Evolutionary conservation across 1,140 invertebrate genomes (phyloP).

Genomic region (Drosophila paulistorum): DNA sequence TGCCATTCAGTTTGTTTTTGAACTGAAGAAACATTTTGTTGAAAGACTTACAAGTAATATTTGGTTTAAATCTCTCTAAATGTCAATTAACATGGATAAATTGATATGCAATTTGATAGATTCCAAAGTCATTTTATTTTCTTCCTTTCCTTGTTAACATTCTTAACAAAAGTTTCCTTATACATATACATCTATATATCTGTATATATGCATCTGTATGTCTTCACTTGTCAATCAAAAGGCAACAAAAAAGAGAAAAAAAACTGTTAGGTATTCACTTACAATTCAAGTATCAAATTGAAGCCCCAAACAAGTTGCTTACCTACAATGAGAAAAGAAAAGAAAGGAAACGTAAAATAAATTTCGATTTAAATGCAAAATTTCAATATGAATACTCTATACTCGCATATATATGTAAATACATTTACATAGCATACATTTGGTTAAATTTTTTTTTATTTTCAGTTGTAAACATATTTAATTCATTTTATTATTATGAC

Average conservation of each 20-base stretch:
- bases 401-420: not conserved
- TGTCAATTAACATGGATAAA: too few species aligned
- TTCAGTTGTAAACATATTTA: constrained; percentile 68
- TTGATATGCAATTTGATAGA: too few species aligned
- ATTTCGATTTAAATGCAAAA: constrained; percentile 1
- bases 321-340: constrained; percentile 2
- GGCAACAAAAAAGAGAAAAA: not conserved
- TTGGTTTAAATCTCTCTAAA: too few species aligned
- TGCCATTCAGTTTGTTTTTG: too few species aligned
- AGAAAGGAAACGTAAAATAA: not conserved
- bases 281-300: constrained; percentile 32
- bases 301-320: constrained; percentile 5
- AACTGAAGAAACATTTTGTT: too few species aligned
- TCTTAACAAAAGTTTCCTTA: too few species aligned
- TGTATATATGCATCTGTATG: not conserved
- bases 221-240: constrained; percentile 3
- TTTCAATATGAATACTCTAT: not conserved
- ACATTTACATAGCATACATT: not conserved
- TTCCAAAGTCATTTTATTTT: too few species aligned
- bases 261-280: constrained; percentile 12
- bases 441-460: constrained; percentile 8
- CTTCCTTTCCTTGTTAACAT: too few species aligned
- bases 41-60: too few species aligned
- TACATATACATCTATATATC: too few species aligned
- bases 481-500: constrained; percentile 78